Percentiles rank a stretch among this genome's conserved stretches.
Evolutionary conservation across 2,797 vertebrate species (phyloP).

Genomic region (Cossypha niveicapilla): DNA sequence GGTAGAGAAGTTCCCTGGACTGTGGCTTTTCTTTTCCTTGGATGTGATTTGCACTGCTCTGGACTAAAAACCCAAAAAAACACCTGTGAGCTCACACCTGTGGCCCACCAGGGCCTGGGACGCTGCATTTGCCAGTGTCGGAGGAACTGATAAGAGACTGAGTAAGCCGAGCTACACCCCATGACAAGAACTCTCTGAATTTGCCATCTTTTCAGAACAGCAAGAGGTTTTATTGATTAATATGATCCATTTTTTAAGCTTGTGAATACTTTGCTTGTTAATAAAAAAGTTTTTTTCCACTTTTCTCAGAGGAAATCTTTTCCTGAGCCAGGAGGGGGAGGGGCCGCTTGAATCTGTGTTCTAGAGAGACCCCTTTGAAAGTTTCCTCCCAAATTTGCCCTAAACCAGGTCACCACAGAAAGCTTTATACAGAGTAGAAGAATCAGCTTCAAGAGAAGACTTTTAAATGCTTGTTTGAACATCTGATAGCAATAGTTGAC

Average conservation of each 20-base stretch:
- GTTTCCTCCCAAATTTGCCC: background rate
- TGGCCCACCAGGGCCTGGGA: background rate
- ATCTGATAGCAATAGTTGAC: background rate
- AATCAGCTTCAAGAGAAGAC: background rate
- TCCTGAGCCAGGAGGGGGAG: background rate
- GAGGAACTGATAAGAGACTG: background rate
- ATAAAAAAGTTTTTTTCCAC: background rate
- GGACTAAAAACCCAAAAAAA: background rate
- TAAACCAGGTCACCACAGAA: background rate
- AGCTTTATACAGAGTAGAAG: background rate
- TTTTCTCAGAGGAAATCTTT: background rate
- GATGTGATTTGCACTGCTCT: background rate
- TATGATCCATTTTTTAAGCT: background rate
- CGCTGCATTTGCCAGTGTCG: rapidly evolving
- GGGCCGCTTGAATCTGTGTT: background rate
- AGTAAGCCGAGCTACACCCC: background rate
- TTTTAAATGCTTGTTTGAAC: background rate
- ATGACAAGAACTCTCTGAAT: background rate
- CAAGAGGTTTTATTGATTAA: background rate
- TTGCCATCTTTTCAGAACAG: background rate
- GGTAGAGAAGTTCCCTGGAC: background rate
- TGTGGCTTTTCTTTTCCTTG: background rate
- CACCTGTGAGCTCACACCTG: background rate
- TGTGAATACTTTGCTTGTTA: background rate
- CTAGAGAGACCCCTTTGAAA: background rate